Conservation (phyloP, 2,888 invertebrate genomes). For the Crocallis elinguaria region DNA sequence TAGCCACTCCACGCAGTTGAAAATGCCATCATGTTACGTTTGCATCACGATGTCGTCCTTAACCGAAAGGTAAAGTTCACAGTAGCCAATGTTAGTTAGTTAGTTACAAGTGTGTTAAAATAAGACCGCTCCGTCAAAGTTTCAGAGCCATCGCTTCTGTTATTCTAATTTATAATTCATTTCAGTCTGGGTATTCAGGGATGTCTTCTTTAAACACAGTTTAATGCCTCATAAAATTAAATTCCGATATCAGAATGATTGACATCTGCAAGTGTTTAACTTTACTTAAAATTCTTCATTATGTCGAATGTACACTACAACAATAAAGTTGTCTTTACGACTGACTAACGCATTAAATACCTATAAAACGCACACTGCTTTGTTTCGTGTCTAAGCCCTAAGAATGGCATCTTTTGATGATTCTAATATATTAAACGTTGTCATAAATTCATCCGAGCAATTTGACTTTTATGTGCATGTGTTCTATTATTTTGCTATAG, state of each 20-base stretch:
- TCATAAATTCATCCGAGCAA: constrained; percentile 7
- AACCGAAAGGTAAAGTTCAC: no score
- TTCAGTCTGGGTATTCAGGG: neutral
- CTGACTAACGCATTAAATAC: constrained; percentile 11
- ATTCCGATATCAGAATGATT: constrained; percentile 1
- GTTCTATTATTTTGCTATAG: constrained; percentile 1
- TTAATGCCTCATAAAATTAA: neutral
- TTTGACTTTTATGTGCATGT: constrained; percentile 8
- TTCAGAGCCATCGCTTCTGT: no score
- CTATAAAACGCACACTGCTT: constrained; percentile 13
- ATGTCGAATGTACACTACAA: neutral
- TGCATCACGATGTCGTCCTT: no score
- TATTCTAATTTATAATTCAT: no score
- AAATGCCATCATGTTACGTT: no score
- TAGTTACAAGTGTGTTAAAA: no score
- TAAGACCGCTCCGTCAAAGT: no score
- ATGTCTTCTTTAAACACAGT: no score
- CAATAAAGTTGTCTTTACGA: constrained; percentile 1
- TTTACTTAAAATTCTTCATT: constrained; percentile 8
- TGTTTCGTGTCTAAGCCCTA: constrained; percentile 5
- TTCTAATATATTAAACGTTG: constrained; percentile 2
- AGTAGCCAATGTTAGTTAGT: no score
- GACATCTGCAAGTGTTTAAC: constrained; percentile 6
- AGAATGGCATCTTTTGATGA: constrained; percentile 14
- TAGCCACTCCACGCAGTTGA: no score